A percentile compares a stretch with the other conserved stretches of the same genome.
phyloP scores from a whole-genome alignment of 2,113 vertebrate genomes.

The Eidolon helvum region DNA sequence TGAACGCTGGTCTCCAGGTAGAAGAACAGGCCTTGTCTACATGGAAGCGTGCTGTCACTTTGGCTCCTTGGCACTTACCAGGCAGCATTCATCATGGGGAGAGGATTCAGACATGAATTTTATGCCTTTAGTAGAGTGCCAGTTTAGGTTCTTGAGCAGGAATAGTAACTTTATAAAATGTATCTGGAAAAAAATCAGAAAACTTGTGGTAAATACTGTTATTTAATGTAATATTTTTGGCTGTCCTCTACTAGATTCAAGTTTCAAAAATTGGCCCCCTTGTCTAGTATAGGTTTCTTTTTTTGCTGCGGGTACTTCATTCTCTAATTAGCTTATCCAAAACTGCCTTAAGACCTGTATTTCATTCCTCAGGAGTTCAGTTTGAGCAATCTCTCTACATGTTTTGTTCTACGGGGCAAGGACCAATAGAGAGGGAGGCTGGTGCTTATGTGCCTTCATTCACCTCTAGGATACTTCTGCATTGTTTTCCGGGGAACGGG shows the following conservation, averaged over 20 bases:
- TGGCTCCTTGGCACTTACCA: neutral
- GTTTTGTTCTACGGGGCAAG: neutral
- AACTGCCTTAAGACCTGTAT: neutral
- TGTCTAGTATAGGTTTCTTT: neutral
- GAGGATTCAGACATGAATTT: neutral
- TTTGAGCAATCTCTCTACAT: neutral
- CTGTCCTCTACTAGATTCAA: neutral
- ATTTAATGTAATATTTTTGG: neutral
- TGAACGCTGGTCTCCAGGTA: neutral
- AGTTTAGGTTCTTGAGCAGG: neutral
- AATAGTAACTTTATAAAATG: neutral
- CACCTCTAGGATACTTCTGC: neutral
- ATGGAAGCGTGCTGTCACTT: neutral
- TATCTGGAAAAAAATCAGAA: neutral
- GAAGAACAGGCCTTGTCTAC: neutral
- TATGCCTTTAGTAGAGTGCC: neutral
- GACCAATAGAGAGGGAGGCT: neutral
- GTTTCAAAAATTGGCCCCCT: neutral
- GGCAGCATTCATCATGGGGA: neutral
- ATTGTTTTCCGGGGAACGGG: neutral
- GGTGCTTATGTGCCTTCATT: neutral
- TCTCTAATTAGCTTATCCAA: neutral
- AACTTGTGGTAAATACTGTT: neutral
- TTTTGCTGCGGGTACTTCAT: neutral
- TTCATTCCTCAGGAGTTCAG: neutral